Evolutionary conservation across 2,113 vertebrate species (phyloP).

Genomic region (Tor tambroides): DNA sequence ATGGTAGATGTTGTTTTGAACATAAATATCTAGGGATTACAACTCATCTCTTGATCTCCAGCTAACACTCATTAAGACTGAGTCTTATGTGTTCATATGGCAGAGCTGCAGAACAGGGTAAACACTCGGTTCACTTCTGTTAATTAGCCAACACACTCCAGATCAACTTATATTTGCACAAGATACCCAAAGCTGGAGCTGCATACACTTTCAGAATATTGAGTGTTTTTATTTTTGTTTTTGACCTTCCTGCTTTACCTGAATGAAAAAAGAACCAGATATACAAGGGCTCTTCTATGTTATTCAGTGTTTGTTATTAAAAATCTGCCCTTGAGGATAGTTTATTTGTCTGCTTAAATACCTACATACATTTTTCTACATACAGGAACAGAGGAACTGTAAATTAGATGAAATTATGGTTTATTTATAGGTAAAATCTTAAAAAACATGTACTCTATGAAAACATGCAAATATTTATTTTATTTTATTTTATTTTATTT

Average conservation of each 20-base stretch:
- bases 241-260: background rate
- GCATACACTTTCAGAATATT: background rate
- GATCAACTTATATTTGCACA: constrained; percentile 1
- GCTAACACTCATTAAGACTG: background rate
- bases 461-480: no score
- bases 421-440: background rate
- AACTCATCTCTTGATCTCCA: constrained; percentile 1
- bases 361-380: background rate
- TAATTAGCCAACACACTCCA: constrained; percentile 29
- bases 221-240: background rate
- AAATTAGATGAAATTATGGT: background rate
- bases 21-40: constrained; percentile 3
- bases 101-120: constrained; percentile 18
- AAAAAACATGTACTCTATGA: background rate
- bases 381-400: no score
- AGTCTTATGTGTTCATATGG: background rate
- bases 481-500: no score
- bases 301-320: background rate
- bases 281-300: background rate
- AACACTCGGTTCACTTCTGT: background rate
- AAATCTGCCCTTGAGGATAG: background rate
- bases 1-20: background rate
- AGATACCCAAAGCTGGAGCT: background rate
- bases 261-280: background rate
- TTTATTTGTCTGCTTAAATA: background rate